These are phyloP conservation scores for Ascaphus truei DNA, from an alignment of 2,113 vertebrate species.

Conservation along the genomic window DNA sequence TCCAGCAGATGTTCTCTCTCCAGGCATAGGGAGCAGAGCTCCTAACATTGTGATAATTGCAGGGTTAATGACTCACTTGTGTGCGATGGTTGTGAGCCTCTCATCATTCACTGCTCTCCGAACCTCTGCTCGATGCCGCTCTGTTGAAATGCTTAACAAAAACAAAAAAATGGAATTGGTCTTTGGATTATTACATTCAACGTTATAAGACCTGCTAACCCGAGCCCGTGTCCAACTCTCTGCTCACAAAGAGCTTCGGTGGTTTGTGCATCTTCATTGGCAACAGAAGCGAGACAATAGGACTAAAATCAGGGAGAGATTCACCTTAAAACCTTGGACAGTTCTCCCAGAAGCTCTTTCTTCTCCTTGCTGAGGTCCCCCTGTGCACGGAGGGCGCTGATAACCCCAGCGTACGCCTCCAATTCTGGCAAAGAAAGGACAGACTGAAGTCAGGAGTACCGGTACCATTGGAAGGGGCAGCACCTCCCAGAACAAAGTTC, in stretches of 20 bases:
- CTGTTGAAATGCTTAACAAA: constrained; percentile 86
- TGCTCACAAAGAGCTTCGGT: background rate
- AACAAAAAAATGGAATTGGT: constrained; percentile 45
- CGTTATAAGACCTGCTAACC: background rate
- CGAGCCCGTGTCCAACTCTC: background rate
- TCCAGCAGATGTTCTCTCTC: background rate
- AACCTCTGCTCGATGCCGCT: constrained; percentile 94
- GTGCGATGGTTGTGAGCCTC: constrained; percentile 91
- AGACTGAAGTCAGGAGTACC: too few relatives aligned
- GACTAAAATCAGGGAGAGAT: background rate
- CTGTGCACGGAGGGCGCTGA: constrained; percentile 94
- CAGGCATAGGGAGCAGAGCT: background rate
- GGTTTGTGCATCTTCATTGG: too few relatives aligned
- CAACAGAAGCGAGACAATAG: too few relatives aligned
- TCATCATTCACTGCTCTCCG: constrained; percentile 97
- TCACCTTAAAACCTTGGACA: constrained; percentile 96
- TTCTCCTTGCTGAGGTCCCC: constrained; percentile 97
- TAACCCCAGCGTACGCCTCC: constrained; percentile 97
- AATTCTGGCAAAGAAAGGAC: constrained; percentile 69
- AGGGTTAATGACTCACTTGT: constrained; percentile 78
- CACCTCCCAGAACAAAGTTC: too few relatives aligned
- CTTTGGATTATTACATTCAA: background rate
- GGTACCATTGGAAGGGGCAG: too few relatives aligned
- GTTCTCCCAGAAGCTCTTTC: constrained; percentile 93
- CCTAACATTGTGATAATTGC: constrained; percentile 16